These are phyloP conservation scores for Brachypterus glaber DNA, from an alignment of 2,888 invertebrate genomes.

Conservation along the genomic window DNA sequence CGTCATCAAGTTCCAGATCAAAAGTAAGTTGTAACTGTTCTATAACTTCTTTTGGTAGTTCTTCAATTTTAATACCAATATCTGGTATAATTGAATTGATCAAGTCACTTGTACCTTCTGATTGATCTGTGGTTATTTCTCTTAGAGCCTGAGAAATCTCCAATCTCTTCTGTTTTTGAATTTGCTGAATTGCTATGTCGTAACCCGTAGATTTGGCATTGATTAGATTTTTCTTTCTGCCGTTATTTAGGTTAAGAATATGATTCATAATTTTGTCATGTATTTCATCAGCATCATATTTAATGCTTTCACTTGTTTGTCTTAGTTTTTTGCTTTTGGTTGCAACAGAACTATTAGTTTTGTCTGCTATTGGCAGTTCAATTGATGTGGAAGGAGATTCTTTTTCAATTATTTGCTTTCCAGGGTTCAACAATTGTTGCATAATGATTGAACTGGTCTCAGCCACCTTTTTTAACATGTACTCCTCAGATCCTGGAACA, in stretches of 20 bases:
- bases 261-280: constrained; percentile 35
- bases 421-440: constrained; percentile 25
- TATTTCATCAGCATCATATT: constrained; percentile 30
- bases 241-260: constrained; percentile 33
- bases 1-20: constrained; percentile 19
- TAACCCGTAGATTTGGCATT: constrained; percentile 30
- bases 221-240: constrained; percentile 35
- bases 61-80: constrained; percentile 36
- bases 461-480: constrained; percentile 32
- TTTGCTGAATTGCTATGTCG: constrained; percentile 33
- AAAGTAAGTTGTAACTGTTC: constrained; percentile 31
- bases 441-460: constrained; percentile 35
- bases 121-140: constrained; percentile 26
- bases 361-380: not conserved
- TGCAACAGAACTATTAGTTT: not conserved
- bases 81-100: constrained; percentile 37
- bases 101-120: constrained; percentile 26
- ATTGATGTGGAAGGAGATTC: constrained; percentile 12
- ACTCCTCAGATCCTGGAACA: constrained; percentile 34
- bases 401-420: not conserved
- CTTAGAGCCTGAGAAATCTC: constrained; percentile 36
- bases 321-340: constrained; percentile 5
- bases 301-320: constrained; percentile 1
- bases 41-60: constrained; percentile 34
- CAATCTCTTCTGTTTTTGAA: constrained; percentile 35